These are phyloP conservation scores for Pempheris klunzingeri DNA, from an alignment of 2,797 vertebrate species.

Conservation along the genomic window DNA sequence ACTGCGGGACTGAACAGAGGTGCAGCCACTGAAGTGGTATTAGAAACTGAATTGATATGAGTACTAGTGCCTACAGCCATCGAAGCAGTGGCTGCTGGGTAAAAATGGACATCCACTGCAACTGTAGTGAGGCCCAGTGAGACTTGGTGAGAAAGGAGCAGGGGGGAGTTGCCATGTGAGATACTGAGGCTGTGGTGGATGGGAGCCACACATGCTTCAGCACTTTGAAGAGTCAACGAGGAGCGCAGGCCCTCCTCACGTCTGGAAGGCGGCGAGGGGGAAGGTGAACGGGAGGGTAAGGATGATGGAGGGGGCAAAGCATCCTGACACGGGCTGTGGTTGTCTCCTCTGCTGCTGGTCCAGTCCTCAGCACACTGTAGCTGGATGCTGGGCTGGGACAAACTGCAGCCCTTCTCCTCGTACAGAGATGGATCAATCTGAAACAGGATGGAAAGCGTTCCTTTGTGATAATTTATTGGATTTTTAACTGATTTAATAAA, in stretches of 20 bases:
- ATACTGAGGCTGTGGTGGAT: conserved; percentile 85
- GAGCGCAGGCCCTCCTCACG: conserved; percentile 77
- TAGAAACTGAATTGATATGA: conserved; percentile 64
- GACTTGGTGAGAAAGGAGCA: conserved; percentile 82
- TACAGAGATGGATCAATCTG: conserved; percentile 77
- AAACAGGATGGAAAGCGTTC: conserved; percentile 7
- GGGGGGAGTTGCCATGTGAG: conserved; percentile 76
- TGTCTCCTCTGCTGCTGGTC: conserved; percentile 65
- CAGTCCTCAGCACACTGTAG: conserved; percentile 82
- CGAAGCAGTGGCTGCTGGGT: conserved; percentile 70
- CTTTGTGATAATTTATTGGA: not conserved
- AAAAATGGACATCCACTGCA: conserved; percentile 85
- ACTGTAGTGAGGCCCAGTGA: conserved; percentile 83
- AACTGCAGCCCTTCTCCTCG: conserved; percentile 74
- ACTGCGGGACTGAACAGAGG: conserved; percentile 69
- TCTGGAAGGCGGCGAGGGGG: conserved; percentile 63
- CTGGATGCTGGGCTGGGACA: conserved; percentile 79
- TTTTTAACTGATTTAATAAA: not conserved
- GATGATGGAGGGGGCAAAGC: conserved; percentile 70
- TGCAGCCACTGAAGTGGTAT: conserved; percentile 44
- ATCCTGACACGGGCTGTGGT: conserved; percentile 69
- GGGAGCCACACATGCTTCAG: conserved; percentile 67
- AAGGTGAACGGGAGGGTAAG: conserved; percentile 66
- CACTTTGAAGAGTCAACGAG: conserved; percentile 79
- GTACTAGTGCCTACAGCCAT: conserved; percentile 56